These are phyloP conservation scores for Diglossa brunneiventris DNA, from an alignment of 2,113 vertebrate genomes.

Conservation along the genomic window DNA sequence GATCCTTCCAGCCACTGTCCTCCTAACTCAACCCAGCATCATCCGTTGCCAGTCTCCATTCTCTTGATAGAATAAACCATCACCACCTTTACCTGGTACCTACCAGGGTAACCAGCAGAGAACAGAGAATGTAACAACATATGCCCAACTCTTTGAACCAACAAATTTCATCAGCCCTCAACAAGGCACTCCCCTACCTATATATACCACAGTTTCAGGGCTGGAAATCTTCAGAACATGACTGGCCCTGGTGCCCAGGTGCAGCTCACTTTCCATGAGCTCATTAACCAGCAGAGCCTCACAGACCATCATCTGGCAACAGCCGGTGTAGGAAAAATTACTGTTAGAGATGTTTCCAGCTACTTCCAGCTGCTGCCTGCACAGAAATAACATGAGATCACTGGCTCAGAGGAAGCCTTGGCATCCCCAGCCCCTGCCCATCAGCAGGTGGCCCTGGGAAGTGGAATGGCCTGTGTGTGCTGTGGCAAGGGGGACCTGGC, in stretches of 20 bases:
- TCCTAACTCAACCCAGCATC: neutral
- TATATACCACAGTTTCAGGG: neutral
- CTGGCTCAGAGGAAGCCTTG: conserved; percentile 21
- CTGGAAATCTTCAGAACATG: neutral
- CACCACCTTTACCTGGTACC: neutral
- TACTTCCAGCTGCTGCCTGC: conserved; percentile 55
- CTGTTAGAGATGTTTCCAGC: conserved; percentile 56
- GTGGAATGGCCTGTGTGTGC: neutral
- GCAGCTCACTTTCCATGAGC: conserved; percentile 13
- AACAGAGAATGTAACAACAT: neutral
- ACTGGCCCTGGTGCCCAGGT: neutral
- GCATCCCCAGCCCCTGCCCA: conserved; percentile 11
- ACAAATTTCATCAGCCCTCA: neutral
- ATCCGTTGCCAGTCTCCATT: neutral
- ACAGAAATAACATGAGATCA: conserved; percentile 36
- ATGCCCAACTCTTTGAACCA: neutral
- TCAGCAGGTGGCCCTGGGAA: conserved; percentile 5
- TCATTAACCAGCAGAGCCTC: conserved; percentile 22
- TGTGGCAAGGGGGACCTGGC: neutral
- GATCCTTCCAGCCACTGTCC: neutral
- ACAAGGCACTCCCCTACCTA: neutral
- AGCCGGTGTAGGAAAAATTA: neutral
- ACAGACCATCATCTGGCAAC: neutral
- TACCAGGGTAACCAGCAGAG: neutral
- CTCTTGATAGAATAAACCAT: neutral